phyloP scores from a whole-genome alignment of 2,888 invertebrate genomes.

The Melitaea athalia region DNA sequence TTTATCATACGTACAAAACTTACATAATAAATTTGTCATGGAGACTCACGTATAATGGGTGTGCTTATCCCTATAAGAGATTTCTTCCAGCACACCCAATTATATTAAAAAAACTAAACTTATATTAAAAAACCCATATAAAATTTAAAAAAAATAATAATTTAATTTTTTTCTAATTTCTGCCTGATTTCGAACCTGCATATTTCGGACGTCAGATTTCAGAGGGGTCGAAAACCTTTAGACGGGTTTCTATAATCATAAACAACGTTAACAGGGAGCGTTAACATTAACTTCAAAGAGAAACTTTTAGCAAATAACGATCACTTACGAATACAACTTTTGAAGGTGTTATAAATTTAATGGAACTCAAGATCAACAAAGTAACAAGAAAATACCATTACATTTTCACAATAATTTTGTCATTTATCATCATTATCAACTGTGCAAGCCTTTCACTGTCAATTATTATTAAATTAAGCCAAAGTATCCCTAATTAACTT shows the following conservation, averaged over 20 bases:
- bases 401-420: conserved; percentile 7
- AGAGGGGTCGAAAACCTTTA: background rate
- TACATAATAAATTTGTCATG: too few relatives aligned
- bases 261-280: background rate
- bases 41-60: too few relatives aligned
- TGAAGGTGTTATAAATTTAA: background rate
- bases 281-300: background rate
- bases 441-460: background rate
- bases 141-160: too few relatives aligned
- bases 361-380: background rate
- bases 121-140: too few relatives aligned
- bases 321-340: background rate
- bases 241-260: background rate
- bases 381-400: conserved; percentile 13
- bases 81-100: too few relatives aligned
- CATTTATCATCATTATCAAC: conserved; percentile 13
- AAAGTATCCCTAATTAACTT: background rate
- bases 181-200: background rate
- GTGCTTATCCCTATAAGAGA: too few relatives aligned
- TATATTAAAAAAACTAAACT: too few relatives aligned
- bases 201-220: background rate
- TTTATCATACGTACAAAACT: too few relatives aligned
- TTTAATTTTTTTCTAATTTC: too few relatives aligned
- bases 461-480: background rate
- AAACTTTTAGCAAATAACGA: background rate